Percentiles rank a stretch among this genome's conserved stretches.
phyloP scores from a whole-genome alignment of 2,888 invertebrate genomes.

The Electrophaes corylata region DNA sequence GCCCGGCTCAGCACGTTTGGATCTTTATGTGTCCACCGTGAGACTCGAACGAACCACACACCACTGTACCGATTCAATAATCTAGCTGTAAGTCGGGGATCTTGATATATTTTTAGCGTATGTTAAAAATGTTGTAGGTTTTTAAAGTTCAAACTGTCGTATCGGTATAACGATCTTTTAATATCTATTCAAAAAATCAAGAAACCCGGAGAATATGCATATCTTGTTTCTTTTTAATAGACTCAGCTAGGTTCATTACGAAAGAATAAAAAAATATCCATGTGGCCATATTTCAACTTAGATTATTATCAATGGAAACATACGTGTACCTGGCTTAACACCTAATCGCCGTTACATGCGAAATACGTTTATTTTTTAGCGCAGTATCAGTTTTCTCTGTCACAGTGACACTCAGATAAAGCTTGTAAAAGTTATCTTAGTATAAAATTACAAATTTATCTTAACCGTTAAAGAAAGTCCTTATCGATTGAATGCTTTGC shows the following conservation, averaged over 20 bases:
- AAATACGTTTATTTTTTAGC: conserved; percentile 3
- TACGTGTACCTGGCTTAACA: not conserved
- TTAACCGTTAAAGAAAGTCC: conserved; percentile 32
- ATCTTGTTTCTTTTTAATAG: not conserved
- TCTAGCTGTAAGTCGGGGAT: not conserved
- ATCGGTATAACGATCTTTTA: not conserved
- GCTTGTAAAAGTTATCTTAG: conserved; percentile 17
- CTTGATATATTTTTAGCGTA: not conserved
- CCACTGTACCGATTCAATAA: not conserved
- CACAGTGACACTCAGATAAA: conserved; percentile 7
- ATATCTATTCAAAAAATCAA: not conserved
- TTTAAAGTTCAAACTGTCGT: not conserved
- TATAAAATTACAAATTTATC: conserved; percentile 25
- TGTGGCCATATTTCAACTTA: conserved; percentile 1
- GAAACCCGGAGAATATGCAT: too few relatives aligned
- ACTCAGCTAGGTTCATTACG: not conserved
- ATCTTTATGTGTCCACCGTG: conserved; percentile 45
- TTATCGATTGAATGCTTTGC: conserved; percentile 40
- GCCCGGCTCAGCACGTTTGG: conserved; percentile 61
- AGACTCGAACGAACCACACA: conserved; percentile 26
- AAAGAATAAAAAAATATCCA: not conserved
- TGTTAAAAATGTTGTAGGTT: not conserved
- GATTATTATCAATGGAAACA: not conserved
- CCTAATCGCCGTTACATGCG: not conserved
- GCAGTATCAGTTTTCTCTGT: conserved; percentile 16